These are phyloP conservation scores for Typhlomys cinereus DNA, from an alignment of 2,113 vertebrate genomes.

Conservation along the genomic window DNA sequence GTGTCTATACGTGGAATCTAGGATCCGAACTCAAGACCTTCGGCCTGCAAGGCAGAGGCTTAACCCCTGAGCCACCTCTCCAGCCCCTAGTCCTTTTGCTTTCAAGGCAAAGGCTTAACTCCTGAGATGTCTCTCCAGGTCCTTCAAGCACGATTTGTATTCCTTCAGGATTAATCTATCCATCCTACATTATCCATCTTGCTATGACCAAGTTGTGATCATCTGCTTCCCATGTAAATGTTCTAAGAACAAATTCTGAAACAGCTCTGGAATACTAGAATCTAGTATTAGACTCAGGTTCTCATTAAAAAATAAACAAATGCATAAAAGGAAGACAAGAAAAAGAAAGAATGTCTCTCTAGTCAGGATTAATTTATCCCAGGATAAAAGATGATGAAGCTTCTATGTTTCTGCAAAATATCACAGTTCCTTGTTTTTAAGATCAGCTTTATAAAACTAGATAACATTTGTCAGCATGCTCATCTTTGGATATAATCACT, in stretches of 20 bases:
- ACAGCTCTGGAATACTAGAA: neutral
- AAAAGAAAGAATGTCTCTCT: neutral
- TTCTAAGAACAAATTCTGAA: neutral
- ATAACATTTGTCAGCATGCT: neutral
- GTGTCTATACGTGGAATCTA: no score
- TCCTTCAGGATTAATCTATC: neutral
- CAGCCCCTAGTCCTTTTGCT: no score
- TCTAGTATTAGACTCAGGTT: neutral
- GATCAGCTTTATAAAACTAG: neutral
- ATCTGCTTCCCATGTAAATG: neutral
- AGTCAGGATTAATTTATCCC: neutral
- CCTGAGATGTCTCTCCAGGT: no score
- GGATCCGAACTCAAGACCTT: no score
- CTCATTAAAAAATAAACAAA: slow-evolving; percentile 11
- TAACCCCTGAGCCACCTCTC: no score
- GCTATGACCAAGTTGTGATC: neutral
- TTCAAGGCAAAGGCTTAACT: no score
- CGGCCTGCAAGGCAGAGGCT: no score
- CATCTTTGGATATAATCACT: neutral
- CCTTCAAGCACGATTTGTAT: neutral
- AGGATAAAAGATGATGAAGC: neutral
- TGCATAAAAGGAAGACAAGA: neutral
- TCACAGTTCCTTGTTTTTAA: neutral
- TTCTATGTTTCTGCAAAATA: neutral
- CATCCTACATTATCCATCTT: neutral